These are phyloP conservation scores for Pogonocichla stellata DNA, from an alignment of 2,113 vertebrate genomes.

Conservation along the genomic window DNA sequence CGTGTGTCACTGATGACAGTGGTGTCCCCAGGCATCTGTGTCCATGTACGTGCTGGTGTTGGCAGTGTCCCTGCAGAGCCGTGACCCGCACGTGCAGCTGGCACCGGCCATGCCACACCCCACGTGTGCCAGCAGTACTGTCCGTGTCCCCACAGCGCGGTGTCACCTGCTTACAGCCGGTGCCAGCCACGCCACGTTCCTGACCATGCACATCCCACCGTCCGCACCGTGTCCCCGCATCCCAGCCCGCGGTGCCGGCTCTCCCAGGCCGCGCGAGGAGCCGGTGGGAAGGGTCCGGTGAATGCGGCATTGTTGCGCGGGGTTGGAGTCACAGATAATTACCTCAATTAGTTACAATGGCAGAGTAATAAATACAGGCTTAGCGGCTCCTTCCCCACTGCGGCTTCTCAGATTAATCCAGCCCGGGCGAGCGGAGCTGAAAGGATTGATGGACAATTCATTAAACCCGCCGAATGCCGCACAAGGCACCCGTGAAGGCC, in stretches of 20 bases:
- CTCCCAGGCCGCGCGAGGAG: conserved; percentile 60
- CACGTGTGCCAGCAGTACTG: fast-evolving
- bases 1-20: fast-evolving
- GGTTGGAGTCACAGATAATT: conserved; percentile 99
- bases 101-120: fast-evolving
- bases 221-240: fast-evolving
- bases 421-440: conserved; percentile 90
- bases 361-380: conserved; percentile 99
- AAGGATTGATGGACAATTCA: conserved; percentile 99
- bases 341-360: conserved; percentile 99
- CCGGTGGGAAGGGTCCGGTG: conserved; percentile 69
- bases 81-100: not conserved
- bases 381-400: conserved; percentile 99
- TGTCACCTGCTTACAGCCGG: fast-evolving
- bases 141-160: fast-evolving
- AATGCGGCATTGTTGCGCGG: conserved; percentile 91
- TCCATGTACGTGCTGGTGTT: fast-evolving
- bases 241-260: not conserved
- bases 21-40: not conserved
- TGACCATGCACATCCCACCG: fast-evolving
- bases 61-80: not conserved
- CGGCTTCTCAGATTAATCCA: conserved; percentile 91
- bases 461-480: conserved; percentile 98
- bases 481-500: conserved; percentile 98
- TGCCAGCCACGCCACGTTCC: not conserved